Percentiles rank a stretch among this genome's conserved stretches.
Evolutionary conservation across 2,113 vertebrate species (phyloP).

Genomic region (cattle (Bos taurus)): DNA sequence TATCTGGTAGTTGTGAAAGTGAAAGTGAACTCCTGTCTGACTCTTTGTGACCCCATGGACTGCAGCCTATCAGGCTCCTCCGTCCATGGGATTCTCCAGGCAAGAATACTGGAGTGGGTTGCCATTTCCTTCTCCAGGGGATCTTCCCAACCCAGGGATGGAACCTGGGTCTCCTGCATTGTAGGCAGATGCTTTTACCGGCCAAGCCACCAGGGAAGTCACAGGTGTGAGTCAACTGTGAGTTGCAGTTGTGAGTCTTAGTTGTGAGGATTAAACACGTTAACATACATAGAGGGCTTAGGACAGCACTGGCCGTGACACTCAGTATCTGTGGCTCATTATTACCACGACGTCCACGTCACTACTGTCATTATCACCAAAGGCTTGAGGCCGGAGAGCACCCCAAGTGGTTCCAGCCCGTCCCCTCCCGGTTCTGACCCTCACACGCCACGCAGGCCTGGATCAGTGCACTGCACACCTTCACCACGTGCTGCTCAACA

Average conservation of each 20-base stretch:
- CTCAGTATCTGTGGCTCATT: not conserved
- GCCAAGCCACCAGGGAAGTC: not conserved
- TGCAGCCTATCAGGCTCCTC: not conserved
- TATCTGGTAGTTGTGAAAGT: not conserved
- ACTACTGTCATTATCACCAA: not conserved
- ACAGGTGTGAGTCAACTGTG: not conserved
- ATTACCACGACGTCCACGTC: not conserved
- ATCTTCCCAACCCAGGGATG: not conserved
- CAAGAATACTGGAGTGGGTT: not conserved
- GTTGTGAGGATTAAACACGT: not conserved
- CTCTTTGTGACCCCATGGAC: not conserved
- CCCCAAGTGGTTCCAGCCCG: no score
- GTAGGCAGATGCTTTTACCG: accelerated
- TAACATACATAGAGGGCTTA: not conserved
- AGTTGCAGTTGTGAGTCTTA: not conserved
- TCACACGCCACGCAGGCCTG: accelerated
- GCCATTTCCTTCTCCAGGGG: not conserved
- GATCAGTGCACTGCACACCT: accelerated
- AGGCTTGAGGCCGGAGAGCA: not conserved
- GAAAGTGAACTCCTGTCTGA: not conserved
- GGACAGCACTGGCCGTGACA: not conserved
- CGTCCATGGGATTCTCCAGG: not conserved
- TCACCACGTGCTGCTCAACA: not conserved
- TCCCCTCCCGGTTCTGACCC: not conserved
- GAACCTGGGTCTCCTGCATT: not conserved